Base-by-base conservation (phyloP, 1,140 invertebrate genomes). In the Cataglyphis hispanica region DNA sequence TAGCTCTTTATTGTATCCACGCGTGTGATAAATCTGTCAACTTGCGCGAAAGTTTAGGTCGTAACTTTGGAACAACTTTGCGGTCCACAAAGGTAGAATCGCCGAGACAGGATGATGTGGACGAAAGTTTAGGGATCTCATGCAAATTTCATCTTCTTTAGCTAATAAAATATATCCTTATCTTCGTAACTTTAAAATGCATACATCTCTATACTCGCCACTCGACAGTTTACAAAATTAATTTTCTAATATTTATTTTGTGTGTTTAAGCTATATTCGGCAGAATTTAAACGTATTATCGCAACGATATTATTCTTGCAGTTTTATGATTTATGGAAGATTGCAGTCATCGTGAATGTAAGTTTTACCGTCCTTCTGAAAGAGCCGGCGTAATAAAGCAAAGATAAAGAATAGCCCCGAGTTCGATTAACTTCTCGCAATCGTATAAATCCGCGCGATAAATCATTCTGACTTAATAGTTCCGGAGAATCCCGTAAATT, bases 141-240 rank as follows among this genome's bases (percentile, higher is more conserved):
- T 93, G 92, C 90, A 93, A 94, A 93, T 93, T 87, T 90, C 89
- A 87, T 90, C 86, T 90, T 87, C 89, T 89, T 89, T 63, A 76
- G 63, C 80, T 90, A 89, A 90, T 90, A 90, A 90, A 89, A 90
- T 89, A 90, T 75, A 83, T 56, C 69, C 69, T 63, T 78, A 84
- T 86, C 86, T 86, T 37, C 19, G 27, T 63, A 13, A 31, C 2
- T 69, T 7, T 22, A 40, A 50, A 19, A 16, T 1, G 46, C 22
- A 58, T 60, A 46, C 40, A 19, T 11, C 19, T 34, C 11, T 72
- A 16, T 27, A 67, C 7, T 31, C 16, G 43, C 7, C 27, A n/a
- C 27, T n/a, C 53, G 53, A 61, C 37, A 58, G 50, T 58, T 80
- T 80, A 43, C 78, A 13, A 74, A 83, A 74, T 72, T 83, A 83